Percentiles rank a stretch among this genome's conserved stretches.
Evolutionary conservation across 1,140 invertebrate species (phyloP).

Genomic region (Neocloeon triangulifer): DNA sequence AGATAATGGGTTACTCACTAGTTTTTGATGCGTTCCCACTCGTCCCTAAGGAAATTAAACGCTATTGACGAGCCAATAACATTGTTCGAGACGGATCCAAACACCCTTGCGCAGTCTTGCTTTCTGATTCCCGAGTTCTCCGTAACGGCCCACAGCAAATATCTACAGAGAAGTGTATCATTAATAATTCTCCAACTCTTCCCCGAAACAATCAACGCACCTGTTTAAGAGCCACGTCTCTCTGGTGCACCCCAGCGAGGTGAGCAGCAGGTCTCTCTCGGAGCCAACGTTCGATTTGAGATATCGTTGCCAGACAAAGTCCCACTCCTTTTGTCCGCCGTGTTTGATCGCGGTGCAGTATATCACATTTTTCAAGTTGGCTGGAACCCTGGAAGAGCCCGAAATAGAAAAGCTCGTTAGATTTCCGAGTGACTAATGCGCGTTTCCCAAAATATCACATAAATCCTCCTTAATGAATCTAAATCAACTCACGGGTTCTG

Average conservation of each 20-base stretch:
- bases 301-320: constrained; percentile 61
- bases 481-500: constrained; percentile 49
- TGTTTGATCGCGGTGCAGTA: constrained; percentile 65
- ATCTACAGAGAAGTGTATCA: constrained; percentile 20
- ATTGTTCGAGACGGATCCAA: constrained; percentile 42
- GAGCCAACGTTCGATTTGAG: constrained; percentile 42
- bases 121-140: constrained; percentile 52
- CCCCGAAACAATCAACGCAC: constrained; percentile 11
- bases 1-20: constrained; percentile 33
- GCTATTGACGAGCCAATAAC: constrained; percentile 46
- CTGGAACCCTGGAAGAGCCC: constrained; percentile 45
- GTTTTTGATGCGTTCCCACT: constrained; percentile 41
- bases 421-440: neutral
- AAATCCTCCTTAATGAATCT: too few species aligned
- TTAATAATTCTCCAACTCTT: neutral
- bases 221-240: constrained; percentile 53
- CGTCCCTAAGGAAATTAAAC: constrained; percentile 45
- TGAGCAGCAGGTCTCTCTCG: constrained; percentile 48
- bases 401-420: too few species aligned
- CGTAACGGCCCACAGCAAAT: constrained; percentile 40
- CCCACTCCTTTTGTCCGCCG: constrained; percentile 61
- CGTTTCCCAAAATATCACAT: too few species aligned
- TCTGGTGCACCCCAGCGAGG: constrained; percentile 51
- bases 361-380: constrained; percentile 52
- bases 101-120: constrained; percentile 51